Conservation (phyloP, 2,113 vertebrate species). For the Buteo buteo region DNA sequence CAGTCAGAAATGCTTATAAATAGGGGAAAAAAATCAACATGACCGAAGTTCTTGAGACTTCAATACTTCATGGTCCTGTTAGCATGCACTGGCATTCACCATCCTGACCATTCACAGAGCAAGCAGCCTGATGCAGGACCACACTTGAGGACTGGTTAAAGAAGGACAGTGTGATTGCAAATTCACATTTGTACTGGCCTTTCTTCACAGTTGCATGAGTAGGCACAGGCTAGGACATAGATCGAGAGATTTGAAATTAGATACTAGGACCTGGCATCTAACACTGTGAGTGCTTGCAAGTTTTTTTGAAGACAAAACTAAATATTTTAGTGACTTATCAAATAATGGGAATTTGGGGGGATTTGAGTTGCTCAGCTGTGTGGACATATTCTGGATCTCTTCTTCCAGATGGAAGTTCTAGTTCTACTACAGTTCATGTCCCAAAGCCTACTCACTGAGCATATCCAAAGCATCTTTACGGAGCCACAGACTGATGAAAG, state of each 20-base stretch:
- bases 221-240: neutral
- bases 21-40: accelerated
- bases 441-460: neutral
- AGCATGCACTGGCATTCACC: neutral
- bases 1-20: neutral
- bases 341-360: neutral
- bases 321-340: neutral
- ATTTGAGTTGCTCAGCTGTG: neutral
- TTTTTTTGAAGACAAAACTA: neutral
- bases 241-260: neutral
- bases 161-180: neutral
- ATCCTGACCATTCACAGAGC: neutral
- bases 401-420: neutral
- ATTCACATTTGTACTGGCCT: neutral
- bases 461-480: neutral
- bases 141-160: neutral
- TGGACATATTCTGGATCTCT: neutral
- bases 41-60: neutral
- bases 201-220: neutral
- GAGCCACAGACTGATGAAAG: neutral
- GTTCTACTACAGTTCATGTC: neutral
- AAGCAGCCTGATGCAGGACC: neutral
- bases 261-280: neutral
- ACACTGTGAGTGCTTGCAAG: neutral
- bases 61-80: neutral